Evolutionary conservation across 2,797 vertebrate species (phyloP), one percentile per base, ranked within the genome.

Genomic region (Sitta carolinensis): DNA sequence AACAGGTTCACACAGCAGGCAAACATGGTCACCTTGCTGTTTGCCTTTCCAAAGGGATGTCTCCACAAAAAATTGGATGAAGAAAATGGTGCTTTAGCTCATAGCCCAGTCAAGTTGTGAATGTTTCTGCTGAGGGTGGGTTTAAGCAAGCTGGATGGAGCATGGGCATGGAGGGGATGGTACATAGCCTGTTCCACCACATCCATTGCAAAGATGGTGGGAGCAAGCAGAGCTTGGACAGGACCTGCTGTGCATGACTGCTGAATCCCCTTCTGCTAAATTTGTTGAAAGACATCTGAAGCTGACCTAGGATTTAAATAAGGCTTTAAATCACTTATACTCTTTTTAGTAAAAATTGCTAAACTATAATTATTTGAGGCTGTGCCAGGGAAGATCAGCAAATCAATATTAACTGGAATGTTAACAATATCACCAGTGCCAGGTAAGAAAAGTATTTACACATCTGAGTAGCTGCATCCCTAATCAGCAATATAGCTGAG

Each of bases 341-440:
- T 51, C n/a, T 51, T 63, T 54, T 34, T 32, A 58, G 58, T 42
- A 92, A 87, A 92, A 84, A 84, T 32, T 82, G 20, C 12, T 67
- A 29, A 73, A 66, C 29, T 82, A 8, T 34, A 67, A 66, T 52
- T 0, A 1, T 76, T 84, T 81, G 34, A 94, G 63, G 59, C 2
- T 3, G 16, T 50, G n/a, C 43, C 45, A 87, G 51, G 45, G 48
- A 87, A 90, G 51, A 82, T 57, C 67, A 94, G 70, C 32, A 92
- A 94, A 82, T 88, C 66, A 84, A 29, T 73, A 78, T 78, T 78
- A 88, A 84, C 54, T 88, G 67, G 84, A 93, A 90, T 69, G 54
- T 84, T 86, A 87, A 72, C 36, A 58, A 2, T 73, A 69, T 84
- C 51, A 86, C 36, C 63, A 63, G 52, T 47, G 29, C 50, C 68